phyloP scores from a whole-genome alignment of 2,888 invertebrate species.

The Tinea pellionella region DNA sequence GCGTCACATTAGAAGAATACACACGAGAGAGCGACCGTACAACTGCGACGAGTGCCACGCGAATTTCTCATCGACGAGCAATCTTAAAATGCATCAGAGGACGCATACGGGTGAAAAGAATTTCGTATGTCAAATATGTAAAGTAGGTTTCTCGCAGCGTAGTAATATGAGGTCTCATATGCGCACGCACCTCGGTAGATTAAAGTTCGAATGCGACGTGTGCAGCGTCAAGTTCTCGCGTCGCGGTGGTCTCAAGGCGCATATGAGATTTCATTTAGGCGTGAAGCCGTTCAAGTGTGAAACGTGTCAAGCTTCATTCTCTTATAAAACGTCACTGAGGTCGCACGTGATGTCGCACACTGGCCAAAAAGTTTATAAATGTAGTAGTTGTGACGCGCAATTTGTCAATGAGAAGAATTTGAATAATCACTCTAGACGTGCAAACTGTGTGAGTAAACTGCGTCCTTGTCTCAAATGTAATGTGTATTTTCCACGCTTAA shows the following conservation, averaged over 20 bases:
- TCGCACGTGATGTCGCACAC: not conserved
- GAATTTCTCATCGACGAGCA: not conserved
- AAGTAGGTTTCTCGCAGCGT: not conserved
- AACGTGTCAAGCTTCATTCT: not conserved
- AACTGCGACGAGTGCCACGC: not conserved
- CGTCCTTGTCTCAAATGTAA: not conserved
- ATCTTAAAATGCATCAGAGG: not conserved
- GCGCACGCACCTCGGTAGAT: not conserved
- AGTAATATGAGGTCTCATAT: slow-evolving; percentile 7
- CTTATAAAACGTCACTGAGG: not conserved
- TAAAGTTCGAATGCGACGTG: not conserved
- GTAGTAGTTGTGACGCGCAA: not conserved
- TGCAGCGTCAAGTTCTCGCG: slow-evolving; percentile 1
- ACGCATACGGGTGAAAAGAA: slow-evolving; percentile 5
- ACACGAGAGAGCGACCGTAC: not conserved
- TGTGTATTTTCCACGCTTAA: not conserved
- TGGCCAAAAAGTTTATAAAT: not conserved
- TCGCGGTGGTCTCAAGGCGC: not conserved
- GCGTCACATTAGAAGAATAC: not conserved
- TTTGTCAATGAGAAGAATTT: not conserved
- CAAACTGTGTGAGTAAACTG: not conserved
- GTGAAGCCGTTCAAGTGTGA: not conserved
- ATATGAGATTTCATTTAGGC: slow-evolving; percentile 7
- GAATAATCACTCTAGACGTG: not conserved
- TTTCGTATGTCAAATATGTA: not conserved